phyloP scores from a whole-genome alignment of 2,113 vertebrate species.

The Apodemus sylvaticus region DNA sequence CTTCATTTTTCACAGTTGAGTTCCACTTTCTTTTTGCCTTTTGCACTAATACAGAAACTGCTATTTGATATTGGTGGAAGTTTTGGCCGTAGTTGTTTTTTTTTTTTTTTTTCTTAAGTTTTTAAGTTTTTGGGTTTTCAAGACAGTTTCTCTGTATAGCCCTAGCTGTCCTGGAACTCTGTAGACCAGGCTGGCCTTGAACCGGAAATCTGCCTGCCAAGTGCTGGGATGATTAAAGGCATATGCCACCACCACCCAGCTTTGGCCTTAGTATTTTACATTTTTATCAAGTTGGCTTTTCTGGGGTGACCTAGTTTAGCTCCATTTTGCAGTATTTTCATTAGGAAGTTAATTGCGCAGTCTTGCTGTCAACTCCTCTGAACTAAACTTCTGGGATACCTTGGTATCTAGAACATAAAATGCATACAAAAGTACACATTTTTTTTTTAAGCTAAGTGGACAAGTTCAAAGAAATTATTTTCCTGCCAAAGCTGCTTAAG shows the following conservation, averaged over 20 bases:
- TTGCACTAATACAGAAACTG: conserved; percentile 21
- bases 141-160: too few relatives aligned
- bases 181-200: too few relatives aligned
- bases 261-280: conserved; percentile 54
- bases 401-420: conserved; percentile 11
- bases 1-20: conserved; percentile 1
- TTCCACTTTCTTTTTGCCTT: conserved; percentile 2
- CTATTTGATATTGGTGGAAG: not conserved
- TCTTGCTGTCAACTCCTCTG: not conserved
- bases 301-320: not conserved
- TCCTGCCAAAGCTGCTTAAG: conserved; percentile 28
- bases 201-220: too few relatives aligned
- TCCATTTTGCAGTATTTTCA: conserved; percentile 26
- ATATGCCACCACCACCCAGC: too few relatives aligned
- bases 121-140: too few relatives aligned
- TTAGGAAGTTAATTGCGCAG: not conserved
- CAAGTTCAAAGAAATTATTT: not conserved
- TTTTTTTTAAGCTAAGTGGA: not conserved
- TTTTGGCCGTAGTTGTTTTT: not conserved
- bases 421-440: not conserved
- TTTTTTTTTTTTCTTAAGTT: too few relatives aligned
- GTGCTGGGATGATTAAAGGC: too few relatives aligned
- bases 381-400: conserved; percentile 26
- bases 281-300: conserved; percentile 17
- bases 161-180: too few relatives aligned